Evolutionary conservation across 1,140 invertebrate species (phyloP).

Genomic region (Oedothorax gibbosus): DNA sequence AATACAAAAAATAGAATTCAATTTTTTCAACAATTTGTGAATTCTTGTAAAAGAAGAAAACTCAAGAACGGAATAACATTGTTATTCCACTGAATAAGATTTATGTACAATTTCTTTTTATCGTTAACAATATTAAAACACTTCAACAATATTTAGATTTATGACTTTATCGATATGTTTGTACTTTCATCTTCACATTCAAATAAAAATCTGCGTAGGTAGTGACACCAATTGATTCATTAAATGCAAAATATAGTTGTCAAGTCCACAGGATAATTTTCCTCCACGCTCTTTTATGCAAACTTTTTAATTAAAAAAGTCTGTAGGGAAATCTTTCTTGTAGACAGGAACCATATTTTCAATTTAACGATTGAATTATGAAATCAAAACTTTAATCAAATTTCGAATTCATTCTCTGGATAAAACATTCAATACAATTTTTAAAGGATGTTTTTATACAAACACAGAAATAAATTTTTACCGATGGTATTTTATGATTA

Average conservation of each 20-base stretch:
- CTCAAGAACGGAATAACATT: conserved; percentile 5
- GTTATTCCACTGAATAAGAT: not conserved
- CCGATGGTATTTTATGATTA: too few relatives aligned
- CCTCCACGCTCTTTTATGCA: not conserved
- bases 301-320: not conserved
- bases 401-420: too few relatives aligned
- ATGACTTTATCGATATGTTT: conserved; percentile 30
- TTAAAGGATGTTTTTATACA: too few relatives aligned
- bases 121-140: conserved; percentile 24
- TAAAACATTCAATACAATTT: too few relatives aligned
- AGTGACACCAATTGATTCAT: not conserved
- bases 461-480: too few relatives aligned
- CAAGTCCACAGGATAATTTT: not conserved
- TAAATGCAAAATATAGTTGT: not conserved
- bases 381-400: too few relatives aligned
- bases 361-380: not conserved
- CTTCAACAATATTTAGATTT: conserved; percentile 24
- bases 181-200: not conserved
- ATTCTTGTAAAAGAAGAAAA: not conserved
- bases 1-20: conserved; percentile 25
- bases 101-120: conserved; percentile 14
- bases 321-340: not conserved
- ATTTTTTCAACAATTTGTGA: not conserved
- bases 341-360: not conserved
- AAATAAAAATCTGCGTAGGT: not conserved